Evolutionary conservation across 2,797 vertebrate genomes (phyloP).

Genomic region (Melanotaenia boesemani): DNA sequence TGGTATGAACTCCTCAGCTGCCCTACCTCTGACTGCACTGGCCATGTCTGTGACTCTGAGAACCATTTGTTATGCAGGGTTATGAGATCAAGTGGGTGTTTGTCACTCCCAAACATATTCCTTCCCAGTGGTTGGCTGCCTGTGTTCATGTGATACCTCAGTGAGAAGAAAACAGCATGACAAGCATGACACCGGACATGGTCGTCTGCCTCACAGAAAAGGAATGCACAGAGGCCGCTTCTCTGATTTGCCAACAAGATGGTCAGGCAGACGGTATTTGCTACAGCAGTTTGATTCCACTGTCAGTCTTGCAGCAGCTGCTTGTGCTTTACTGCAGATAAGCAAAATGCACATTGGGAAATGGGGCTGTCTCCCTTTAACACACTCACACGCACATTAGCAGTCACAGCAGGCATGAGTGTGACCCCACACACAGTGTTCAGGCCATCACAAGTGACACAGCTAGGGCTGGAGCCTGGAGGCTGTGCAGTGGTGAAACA

Average conservation of each 20-base stretch:
- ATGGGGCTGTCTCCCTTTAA: neutral
- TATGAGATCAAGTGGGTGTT: constrained; percentile 71
- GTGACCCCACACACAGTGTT: constrained; percentile 60
- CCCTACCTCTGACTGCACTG: constrained; percentile 22
- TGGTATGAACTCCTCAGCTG: constrained; percentile 22
- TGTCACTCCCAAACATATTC: constrained; percentile 64
- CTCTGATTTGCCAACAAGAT: constrained; percentile 58
- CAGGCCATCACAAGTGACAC: constrained; percentile 54
- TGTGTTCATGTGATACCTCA: constrained; percentile 59
- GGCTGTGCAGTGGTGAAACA: constrained; percentile 57
- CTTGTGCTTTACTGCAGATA: constrained; percentile 45
- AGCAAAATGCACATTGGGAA: constrained; percentile 26
- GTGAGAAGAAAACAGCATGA: constrained; percentile 60
- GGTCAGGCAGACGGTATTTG: constrained; percentile 46
- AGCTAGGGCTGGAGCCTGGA: constrained; percentile 41
- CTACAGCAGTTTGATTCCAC: constrained; percentile 35
- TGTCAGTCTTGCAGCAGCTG: constrained; percentile 59
- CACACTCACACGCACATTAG: neutral
- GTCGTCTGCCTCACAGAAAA: constrained; percentile 46
- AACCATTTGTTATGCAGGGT: constrained; percentile 66
- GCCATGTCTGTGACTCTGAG: constrained; percentile 43
- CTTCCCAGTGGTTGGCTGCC: constrained; percentile 62
- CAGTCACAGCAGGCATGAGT: constrained; percentile 44
- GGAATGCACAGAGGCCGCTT: constrained; percentile 31
- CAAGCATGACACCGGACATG: constrained; percentile 56